Evolutionary conservation across 1,140 invertebrate species (phyloP).

Genomic region (Drosophila parvula): DNA sequence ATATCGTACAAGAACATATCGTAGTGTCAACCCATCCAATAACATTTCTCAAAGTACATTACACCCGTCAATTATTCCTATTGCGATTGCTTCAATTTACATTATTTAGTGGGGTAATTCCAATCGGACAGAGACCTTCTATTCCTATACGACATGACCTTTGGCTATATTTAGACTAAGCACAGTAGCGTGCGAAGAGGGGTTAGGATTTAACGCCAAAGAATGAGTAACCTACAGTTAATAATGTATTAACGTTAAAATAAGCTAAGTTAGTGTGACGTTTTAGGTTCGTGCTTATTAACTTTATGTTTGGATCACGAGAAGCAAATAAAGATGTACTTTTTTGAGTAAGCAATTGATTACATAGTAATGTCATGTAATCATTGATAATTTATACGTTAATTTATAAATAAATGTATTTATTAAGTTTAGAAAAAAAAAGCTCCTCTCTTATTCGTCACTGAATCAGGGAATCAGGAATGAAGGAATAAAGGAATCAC

Average conservation of each 20-base stretch:
- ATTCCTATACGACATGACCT: constrained; percentile 15
- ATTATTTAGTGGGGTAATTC: constrained; percentile 32
- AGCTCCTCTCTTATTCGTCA: background rate
- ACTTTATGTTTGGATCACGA: background rate
- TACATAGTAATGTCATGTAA: no score
- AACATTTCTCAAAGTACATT: constrained; percentile 16
- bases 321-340: background rate
- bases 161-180: constrained; percentile 24
- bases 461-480: background rate
- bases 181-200: constrained; percentile 3
- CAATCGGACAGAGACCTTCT: constrained; percentile 23
- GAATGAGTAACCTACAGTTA: background rate
- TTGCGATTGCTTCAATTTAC: constrained; percentile 25
- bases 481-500: background rate
- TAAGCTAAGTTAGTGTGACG: background rate
- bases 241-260: background rate
- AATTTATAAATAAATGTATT: no score
- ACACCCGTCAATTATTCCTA: constrained; percentile 24
- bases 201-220: no score
- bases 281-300: background rate
- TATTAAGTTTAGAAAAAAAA: no score
- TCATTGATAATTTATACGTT: background rate
- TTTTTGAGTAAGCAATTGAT: background rate
- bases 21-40: constrained; percentile 10
- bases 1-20: background rate